phyloP scores from a whole-genome alignment of 1,140 invertebrate species.

The Physella acuta region DNA sequence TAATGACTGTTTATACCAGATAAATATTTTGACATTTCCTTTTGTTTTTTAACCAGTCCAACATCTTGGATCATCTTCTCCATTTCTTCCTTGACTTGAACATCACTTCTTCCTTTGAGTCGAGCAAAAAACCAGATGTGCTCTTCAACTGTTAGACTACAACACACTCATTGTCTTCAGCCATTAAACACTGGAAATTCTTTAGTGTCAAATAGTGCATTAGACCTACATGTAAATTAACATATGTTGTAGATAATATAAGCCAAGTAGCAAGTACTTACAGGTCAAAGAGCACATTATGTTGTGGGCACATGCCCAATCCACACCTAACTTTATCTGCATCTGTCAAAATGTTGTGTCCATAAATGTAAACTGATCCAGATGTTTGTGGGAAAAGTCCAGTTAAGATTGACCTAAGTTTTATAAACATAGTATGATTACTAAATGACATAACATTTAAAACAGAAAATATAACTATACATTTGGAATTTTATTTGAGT shows the following conservation, averaged over 20 bases:
- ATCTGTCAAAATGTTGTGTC: slow-evolving; percentile 65
- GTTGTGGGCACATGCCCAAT: slow-evolving; percentile 70
- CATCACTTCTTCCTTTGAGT: slow-evolving; percentile 58
- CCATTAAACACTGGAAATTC: too few species aligned
- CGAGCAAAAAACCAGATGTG: slow-evolving; percentile 61
- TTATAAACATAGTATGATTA: too few species aligned
- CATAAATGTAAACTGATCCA: slow-evolving; percentile 67
- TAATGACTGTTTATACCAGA: too few species aligned
- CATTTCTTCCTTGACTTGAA: slow-evolving; percentile 52
- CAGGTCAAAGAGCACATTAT: slow-evolving; percentile 69
- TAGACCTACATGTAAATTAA: too few species aligned
- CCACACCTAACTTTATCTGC: slow-evolving; percentile 65
- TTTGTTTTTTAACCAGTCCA: slow-evolving; percentile 63
- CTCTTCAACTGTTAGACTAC: slow-evolving; percentile 61
- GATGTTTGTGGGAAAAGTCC: slow-evolving; percentile 67
- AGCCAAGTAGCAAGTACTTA: slow-evolving; percentile 53
- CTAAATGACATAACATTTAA: too few species aligned
- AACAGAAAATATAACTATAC: too few species aligned
- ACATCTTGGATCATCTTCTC: slow-evolving; percentile 61
- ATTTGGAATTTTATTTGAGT: too few species aligned
- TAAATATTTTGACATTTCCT: slow-evolving; percentile 63
- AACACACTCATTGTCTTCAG: too few species aligned
- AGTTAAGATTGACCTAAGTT: slow-evolving; percentile 69
- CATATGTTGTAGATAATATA: too few species aligned
- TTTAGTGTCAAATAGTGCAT: too few species aligned